Base-by-base conservation (phyloP, 1,140 invertebrate genomes). In the Tetragnatha versicolor region DNA sequence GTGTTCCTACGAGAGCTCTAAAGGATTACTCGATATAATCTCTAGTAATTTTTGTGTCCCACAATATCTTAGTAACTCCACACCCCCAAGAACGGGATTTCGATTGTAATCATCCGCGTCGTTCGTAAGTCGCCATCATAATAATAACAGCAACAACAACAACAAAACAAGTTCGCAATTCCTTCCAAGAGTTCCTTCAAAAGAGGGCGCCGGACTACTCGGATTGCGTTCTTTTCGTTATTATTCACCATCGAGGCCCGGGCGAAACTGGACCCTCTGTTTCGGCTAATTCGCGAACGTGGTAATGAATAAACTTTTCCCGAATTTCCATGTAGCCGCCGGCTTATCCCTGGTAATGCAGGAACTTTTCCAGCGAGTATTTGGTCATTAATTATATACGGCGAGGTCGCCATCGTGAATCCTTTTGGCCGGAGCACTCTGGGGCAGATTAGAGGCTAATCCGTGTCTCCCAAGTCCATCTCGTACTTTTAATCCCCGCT, bases 381-480 rank as follows among this genome's bases (percentile, higher is more conserved):
- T 66, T 65, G 60, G 45, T 66, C 73, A 77, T 77, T 77, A 77
- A 77, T 77, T 77, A 77, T 77, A 65, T 77, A 29, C 73, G 51
- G 60, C 66, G 65, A 77, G 73, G 60, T 77, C 61, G 39, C 72
- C 72, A 17, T 49, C 72, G 55, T 51, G 53, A 75, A 75, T 75
- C 53, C 69, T 58, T 73, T 73, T 73, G 60, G 72, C 9, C 39
- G 47, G 60, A 65, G 73, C 53, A 77, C 61, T 42, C 42, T 27
- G 31, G 61, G 61, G 73, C 47, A 77, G 73, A 77, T 77, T 77
- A 77, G 61, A 55, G 58, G 61, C 55, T 77, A 77, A 77, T 77
- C 73, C 73, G 47, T 33, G 49, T 77, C 73, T 77, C 73, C 73
- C 73, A 53, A 77, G 61, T 75, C 72, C 58, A 63, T 63, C 72